Percentiles rank a stretch among this genome's conserved stretches.
Conservation (phyloP, 2,113 vertebrate species). For the Pterocles gutturalis region DNA sequence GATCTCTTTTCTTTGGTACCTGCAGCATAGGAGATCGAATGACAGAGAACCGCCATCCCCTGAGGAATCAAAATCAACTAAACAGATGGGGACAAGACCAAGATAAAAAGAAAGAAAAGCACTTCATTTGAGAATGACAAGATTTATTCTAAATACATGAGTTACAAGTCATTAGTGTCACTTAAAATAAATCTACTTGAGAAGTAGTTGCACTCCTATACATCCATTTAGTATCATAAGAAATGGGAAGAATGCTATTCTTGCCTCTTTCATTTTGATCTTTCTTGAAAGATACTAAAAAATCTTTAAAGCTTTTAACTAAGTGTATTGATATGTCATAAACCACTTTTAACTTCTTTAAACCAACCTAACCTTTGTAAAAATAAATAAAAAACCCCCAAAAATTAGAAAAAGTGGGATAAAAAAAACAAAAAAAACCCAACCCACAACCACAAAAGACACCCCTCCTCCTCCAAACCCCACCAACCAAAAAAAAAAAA, state of each 20-base stretch:
- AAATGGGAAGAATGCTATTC: not conserved
- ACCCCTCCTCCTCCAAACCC: rapidly evolving
- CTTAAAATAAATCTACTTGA: not conserved
- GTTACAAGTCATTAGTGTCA: not conserved
- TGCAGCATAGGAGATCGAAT: rapidly evolving
- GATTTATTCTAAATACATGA: not conserved
- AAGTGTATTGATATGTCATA: not conserved
- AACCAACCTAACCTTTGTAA: rapidly evolving
- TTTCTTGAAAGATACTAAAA: not conserved
- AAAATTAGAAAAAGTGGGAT: rapidly evolving
- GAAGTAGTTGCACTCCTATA: not conserved
- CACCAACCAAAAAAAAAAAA: no score
- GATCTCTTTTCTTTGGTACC: not conserved
- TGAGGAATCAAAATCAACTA: not conserved
- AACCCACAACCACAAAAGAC: no score
- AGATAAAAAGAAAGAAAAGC: not conserved
- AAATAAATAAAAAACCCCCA: rapidly evolving
- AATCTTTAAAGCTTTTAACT: rapidly evolving
- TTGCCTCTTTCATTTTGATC: not conserved
- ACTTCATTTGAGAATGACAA: not conserved
- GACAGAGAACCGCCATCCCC: rapidly evolving
- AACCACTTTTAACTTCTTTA: not conserved
- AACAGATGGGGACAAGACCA: not conserved
- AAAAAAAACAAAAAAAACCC: rapidly evolving
- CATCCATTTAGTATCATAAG: not conserved